Percentiles rank a stretch among this genome's conserved stretches.
These are phyloP conservation scores for Notodonta ziczac DNA, from an alignment of 2,888 invertebrate genomes.

Conservation along the genomic window DNA sequence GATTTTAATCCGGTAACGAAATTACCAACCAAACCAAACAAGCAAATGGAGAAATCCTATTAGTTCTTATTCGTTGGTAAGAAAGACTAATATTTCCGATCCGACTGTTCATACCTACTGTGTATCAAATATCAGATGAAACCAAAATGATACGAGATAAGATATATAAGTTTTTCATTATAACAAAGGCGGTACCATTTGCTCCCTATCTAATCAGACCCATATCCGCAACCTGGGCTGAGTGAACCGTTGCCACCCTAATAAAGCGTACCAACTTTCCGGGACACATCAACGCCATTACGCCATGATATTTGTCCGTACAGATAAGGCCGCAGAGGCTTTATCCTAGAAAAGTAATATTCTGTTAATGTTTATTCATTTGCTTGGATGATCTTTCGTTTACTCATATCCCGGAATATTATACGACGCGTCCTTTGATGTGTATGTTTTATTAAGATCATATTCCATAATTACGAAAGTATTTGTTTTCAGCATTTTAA, in stretches of 20 bases:
- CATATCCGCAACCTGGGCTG: slow-evolving; percentile 19
- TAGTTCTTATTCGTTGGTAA: too few species aligned
- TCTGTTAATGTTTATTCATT: slow-evolving; percentile 10
- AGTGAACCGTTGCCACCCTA: slow-evolving; percentile 16
- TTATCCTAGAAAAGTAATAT: slow-evolving; percentile 10
- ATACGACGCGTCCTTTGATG: neutral
- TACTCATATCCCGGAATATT: neutral
- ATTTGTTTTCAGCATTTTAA: too few species aligned
- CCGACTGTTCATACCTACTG: neutral
- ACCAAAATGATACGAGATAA: neutral
- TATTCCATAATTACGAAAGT: too few species aligned
- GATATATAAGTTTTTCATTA: neutral
- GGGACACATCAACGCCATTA: slow-evolving; percentile 7
- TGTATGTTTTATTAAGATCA: neutral
- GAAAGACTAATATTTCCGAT: too few species aligned
- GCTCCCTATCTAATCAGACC: slow-evolving; percentile 19
- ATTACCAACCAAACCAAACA: too few species aligned
- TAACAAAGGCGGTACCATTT: slow-evolving; percentile 15
- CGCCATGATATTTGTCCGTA: slow-evolving; percentile 9
- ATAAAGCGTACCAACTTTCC: slow-evolving; percentile 12
- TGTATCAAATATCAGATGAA: neutral
- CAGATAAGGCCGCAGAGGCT: neutral
- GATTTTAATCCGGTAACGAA: too few species aligned
- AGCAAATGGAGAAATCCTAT: too few species aligned
- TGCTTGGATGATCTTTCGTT: slow-evolving; percentile 14